Base-by-base conservation (phyloP, 2,113 vertebrate species). In the Himantopus leucocephalus region DNA sequence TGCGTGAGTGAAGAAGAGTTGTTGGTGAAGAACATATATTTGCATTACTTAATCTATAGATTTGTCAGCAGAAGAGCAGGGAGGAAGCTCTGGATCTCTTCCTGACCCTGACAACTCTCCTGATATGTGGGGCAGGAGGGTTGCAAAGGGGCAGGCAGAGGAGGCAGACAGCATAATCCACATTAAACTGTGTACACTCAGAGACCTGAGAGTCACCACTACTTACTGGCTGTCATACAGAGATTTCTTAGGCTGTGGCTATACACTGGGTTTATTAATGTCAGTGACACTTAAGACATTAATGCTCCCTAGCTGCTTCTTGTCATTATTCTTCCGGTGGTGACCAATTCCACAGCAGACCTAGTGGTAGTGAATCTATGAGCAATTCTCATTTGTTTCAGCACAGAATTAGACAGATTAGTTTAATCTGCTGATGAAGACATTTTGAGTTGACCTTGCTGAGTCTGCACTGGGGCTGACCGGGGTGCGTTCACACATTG, bases 401-500 rank as follows among this genome's bases (percentile, higher is more conserved):
- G 41, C 47, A 71, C 14, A 37, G 34, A 84, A 66, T 71, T 56
- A 90, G 76, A 59, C 16, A 67, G 52, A 55, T 66, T 41, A 83
- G 39, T 79, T 75, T 79, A 92, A 84, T 62, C 32, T 94, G 72
- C 73, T 83, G 68, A 52, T 67, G 56, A 79, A 68, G 67, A 64
- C 56, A 64, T 30, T 74, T 70, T 37, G 60, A 75, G 41, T 52
- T 84, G 90, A 87, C 77, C 67, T 90, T 87, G 82, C 77, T 76
- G 95, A 94, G 34, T 90, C 47, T 67, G 73, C 67, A 32, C 56
- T 14, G n/a, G 50, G 26, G 29, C 58, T 88, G 84, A 72, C 35
- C 0, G 1, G 56, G 22, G 22, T 52, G 19, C 1, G 0, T 52
- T 84, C 4, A 0, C 86, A 52, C 29, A 18, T n/a, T 34, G 35